Evolutionary conservation across 2,113 vertebrate genomes (phyloP), one percentile per base, ranked within the genome.

Genomic region (Epinephelus cyanopodus): DNA sequence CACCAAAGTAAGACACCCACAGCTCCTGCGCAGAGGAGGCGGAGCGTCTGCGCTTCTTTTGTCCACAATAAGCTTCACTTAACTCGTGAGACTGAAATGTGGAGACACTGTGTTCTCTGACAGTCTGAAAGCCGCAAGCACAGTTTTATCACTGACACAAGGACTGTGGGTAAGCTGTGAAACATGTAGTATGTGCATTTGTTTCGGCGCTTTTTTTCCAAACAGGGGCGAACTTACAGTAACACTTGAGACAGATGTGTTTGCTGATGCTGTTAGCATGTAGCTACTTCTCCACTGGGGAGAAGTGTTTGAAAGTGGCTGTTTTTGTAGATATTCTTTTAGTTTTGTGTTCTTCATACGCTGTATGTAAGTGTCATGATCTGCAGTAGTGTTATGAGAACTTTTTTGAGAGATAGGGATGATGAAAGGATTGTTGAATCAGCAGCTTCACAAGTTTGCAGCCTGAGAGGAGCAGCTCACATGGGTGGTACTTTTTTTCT

Each of bases 1-100:
- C 29, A 29, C 29, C 29, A 29, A 14, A 25, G 21, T 23, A 65
- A 11, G 39, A 65, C n/a, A 10, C 23, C 23, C 3, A 17, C 15
- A 8, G 4, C n/a, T 66, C 64, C 45, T 19, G 42, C 10, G 2
- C 2, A 12, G 1, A 52, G 5, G 19, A 21, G 66, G 66, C 64
- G 72, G 79, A 9, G 79, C 71, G 21, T 65, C 68, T 6, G 21
- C 1, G 14, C 2, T 14, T 23, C 18, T 33, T 68, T 64, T 48
- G 48, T 56, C 17, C 19, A 48, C 19, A 63, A 15, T 72, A 47
- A 33, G 0, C 4, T 6, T 10, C 19, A 23, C 3, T 10, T 3
- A 14, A 1, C 3, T 39, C 3, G 56, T 37, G 5, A 21, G 1
- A 0, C 27, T 19, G 2, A 5, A 1, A 4, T 15, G 9, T 6